phyloP scores from a whole-genome alignment of 2,113 vertebrate genomes.

The Pipa parva region DNA sequence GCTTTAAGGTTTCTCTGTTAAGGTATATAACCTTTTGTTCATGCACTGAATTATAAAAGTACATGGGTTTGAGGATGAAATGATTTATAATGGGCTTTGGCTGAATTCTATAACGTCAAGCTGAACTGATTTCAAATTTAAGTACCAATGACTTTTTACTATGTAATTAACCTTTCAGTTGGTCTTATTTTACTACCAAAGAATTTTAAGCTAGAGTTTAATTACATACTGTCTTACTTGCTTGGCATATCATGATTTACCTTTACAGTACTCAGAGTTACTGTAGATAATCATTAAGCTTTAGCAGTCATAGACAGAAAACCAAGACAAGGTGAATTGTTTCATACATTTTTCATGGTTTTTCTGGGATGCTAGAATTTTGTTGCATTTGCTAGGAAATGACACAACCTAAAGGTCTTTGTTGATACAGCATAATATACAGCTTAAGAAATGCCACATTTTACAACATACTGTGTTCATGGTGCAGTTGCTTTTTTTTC shows the following conservation, averaged over 20 bases:
- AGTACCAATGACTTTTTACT: not conserved
- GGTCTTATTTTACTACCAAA: conserved; percentile 15
- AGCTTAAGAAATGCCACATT: no score
- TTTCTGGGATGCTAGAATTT: conserved; percentile 22
- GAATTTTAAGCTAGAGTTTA: conserved; percentile 10
- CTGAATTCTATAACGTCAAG: no score
- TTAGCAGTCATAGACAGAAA: conserved; percentile 8
- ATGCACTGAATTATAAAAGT: no score
- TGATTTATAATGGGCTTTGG: no score
- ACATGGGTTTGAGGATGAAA: no score
- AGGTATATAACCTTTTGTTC: no score
- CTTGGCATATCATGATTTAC: conserved; percentile 28
- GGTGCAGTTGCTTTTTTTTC: no score
- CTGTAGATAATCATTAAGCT: conserved; percentile 18
- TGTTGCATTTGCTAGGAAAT: not conserved
- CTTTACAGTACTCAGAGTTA: conserved; percentile 6
- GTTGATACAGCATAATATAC: no score
- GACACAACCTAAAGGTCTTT: not conserved
- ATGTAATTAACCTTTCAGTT: conserved; percentile 19
- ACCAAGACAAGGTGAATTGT: conserved; percentile 12
- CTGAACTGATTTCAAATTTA: conserved; percentile 18
- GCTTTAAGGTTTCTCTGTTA: no score
- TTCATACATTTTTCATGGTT: conserved; percentile 18
- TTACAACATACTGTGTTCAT: not conserved
- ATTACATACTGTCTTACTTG: conserved; percentile 23